Base-by-base conservation (phyloP, 2,113 vertebrate species). In the Pyrgilauda ruficollis region DNA sequence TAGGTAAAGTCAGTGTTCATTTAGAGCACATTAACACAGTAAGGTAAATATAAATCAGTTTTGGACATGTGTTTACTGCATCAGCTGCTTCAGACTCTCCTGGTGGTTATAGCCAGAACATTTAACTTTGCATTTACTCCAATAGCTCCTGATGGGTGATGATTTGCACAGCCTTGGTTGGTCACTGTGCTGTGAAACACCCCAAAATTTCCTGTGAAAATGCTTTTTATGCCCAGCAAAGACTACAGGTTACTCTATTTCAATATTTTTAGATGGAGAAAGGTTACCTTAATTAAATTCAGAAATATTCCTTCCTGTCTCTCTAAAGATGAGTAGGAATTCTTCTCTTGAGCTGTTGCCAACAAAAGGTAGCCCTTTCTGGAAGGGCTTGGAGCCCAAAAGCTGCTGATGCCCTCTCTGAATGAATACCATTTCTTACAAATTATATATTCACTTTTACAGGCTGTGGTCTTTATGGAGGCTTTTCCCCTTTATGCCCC, bases 401-500 rank as follows among this genome's bases (percentile, higher is more conserved):
- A 70, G 18, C 43, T 77, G 46, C 41, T 53, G 26, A 70, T 76
- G 20, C 7, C 39, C 41, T 63, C 24, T 58, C 37, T 58, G 18
- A 56, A 35, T 22, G 35, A 91, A 58, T 17, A 13, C 3, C 0
- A n/a, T 47, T 95, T 84, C 59, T 87, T 66, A 35, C 39, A 55
- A 33, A 74, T 66, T 58, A 15, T 26, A 31, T 26, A 50, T 52
- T 27, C 15, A 16, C 84, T 85, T 93, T 95, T 88, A 76, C 67
- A 93, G 59, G 46, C 72, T 4, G 1, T 27, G 3, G 41, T 93
- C 87, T 96, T 96, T 96, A 91, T 74, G 80, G 86, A 95, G 64
- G 56, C 68, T 97, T 95, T 85, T 66, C 69, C 87, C 52, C 73
- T 92, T 91, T 69, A 84, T 96, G 58, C 84, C 93, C 83, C 91